These are phyloP conservation scores for Agriopis leucophaearia DNA, from an alignment of 2,888 invertebrate species.

Conservation along the genomic window DNA sequence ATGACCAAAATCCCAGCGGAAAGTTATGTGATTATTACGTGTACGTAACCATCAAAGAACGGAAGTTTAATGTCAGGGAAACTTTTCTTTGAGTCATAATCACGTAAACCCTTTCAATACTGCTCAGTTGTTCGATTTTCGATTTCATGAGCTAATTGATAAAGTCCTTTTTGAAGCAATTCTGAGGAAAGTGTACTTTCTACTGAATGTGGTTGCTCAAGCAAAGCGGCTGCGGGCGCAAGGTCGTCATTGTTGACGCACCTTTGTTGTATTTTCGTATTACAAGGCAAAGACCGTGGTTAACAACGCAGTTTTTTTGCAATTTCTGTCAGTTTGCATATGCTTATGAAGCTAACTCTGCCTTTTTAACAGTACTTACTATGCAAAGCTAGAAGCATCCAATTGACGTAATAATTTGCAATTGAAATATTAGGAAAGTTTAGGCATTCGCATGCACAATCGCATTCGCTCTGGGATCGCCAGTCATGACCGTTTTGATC, in stretches of 20 bases:
- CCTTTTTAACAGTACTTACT: neutral
- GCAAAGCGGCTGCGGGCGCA: conserved; percentile 51
- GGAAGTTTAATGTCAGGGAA: conserved; percentile 53
- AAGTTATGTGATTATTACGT: conserved; percentile 39
- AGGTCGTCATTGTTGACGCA: conserved; percentile 65
- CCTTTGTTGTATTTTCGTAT: conserved; percentile 60
- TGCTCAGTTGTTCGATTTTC: conserved; percentile 34
- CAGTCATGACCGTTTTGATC: conserved; percentile 66
- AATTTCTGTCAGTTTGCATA: neutral
- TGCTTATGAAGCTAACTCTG: neutral
- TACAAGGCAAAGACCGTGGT: conserved; percentile 31
- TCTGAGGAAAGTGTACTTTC: conserved; percentile 74
- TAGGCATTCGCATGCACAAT: conserved; percentile 48
- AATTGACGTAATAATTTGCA: conserved; percentile 41
- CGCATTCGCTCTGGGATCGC: conserved; percentile 52
- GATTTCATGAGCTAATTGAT: conserved; percentile 43
- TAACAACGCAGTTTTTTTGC: conserved; percentile 15
- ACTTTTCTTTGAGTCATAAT: conserved; percentile 32
- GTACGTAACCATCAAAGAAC: conserved; percentile 43
- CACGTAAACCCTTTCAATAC: conserved; percentile 22
- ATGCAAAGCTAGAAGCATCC: conserved; percentile 16
- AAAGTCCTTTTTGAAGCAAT: conserved; percentile 51
- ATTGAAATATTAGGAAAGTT: conserved; percentile 49
- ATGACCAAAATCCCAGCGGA: conserved; percentile 40
- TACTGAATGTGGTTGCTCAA: conserved; percentile 56